These are phyloP conservation scores for Tragulus kanchil DNA, from an alignment of 2,113 vertebrate genomes.

Conservation along the genomic window DNA sequence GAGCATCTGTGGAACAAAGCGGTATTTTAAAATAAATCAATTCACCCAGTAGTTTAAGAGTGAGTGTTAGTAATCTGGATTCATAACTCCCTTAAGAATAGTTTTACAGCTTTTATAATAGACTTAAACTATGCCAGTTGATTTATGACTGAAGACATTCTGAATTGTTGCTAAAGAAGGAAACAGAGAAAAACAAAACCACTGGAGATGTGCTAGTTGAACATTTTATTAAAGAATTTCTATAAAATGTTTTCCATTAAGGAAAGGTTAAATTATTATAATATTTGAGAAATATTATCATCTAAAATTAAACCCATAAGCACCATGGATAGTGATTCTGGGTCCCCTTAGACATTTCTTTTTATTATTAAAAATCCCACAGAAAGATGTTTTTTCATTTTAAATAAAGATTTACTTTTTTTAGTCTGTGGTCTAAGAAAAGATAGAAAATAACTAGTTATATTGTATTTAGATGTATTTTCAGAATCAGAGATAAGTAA, in stretches of 20 bases:
- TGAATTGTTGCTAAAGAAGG: background rate
- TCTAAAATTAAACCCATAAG: background rate
- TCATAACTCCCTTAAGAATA: background rate
- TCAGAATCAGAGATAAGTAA: background rate
- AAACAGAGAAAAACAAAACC: background rate
- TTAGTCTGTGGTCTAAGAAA: background rate
- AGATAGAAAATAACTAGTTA: background rate
- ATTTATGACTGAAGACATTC: background rate
- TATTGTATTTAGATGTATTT: background rate
- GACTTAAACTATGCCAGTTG: background rate
- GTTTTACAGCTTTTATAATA: background rate
- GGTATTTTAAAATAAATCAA: conserved; percentile 46
- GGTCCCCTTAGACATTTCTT: background rate
- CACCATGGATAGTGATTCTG: background rate
- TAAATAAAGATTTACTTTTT: background rate
- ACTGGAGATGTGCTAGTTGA: background rate
- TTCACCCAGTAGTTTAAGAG: background rate
- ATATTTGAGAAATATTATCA: background rate
- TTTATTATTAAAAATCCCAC: background rate
- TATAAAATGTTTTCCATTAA: background rate
- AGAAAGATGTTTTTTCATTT: background rate
- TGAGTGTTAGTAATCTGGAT: background rate
- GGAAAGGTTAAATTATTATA: background rate
- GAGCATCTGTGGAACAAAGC: background rate
- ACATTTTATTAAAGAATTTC: background rate